Percentiles rank a stretch among this genome's conserved stretches.
Conservation (phyloP, 2,888 invertebrate genomes). For the Cantharis flavilabris region DNA sequence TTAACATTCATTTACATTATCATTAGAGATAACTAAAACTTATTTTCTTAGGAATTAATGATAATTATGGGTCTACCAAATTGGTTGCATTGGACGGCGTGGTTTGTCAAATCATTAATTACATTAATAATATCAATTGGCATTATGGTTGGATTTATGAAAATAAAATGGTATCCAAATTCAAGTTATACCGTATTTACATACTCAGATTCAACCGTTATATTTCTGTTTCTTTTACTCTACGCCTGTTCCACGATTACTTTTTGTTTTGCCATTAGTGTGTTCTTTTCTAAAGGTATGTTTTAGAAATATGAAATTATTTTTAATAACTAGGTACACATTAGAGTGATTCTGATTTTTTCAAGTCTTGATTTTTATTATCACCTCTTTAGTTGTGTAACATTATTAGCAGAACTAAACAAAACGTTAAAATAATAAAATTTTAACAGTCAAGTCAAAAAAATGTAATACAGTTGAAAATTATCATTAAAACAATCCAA, state of each 20-base stretch:
- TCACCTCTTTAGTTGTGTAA: no score
- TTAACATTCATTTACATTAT: no score
- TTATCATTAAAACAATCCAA: no score
- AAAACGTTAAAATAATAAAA: no score
- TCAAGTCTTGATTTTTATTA: no score
- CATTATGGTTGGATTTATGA: slow-evolving; percentile 61
- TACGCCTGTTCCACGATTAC: slow-evolving; percentile 69
- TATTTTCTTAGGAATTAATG: slow-evolving; percentile 74
- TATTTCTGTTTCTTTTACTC: slow-evolving; percentile 69
- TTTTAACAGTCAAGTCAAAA: no score
- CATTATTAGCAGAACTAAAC: no score
- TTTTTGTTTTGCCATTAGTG: slow-evolving; percentile 75
- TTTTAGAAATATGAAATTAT: background rate
- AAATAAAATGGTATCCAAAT: slow-evolving; percentile 33
- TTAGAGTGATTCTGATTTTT: no score
- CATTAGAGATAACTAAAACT: background rate
- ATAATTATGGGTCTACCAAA: slow-evolving; percentile 86
- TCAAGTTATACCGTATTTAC: slow-evolving; percentile 64
- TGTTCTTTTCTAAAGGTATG: slow-evolving; percentile 74
- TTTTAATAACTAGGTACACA: background rate
- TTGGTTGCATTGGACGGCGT: slow-evolving; percentile 84
- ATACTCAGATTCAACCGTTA: slow-evolving; percentile 64
- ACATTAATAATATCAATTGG: slow-evolving; percentile 65
- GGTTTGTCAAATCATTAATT: slow-evolving; percentile 77
- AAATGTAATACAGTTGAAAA: no score